A percentile compares a stretch with the other conserved stretches of the same genome.
These are phyloP conservation scores for Bombyx huttoni DNA, from an alignment of 2,888 invertebrate species.

Conservation along the genomic window DNA sequence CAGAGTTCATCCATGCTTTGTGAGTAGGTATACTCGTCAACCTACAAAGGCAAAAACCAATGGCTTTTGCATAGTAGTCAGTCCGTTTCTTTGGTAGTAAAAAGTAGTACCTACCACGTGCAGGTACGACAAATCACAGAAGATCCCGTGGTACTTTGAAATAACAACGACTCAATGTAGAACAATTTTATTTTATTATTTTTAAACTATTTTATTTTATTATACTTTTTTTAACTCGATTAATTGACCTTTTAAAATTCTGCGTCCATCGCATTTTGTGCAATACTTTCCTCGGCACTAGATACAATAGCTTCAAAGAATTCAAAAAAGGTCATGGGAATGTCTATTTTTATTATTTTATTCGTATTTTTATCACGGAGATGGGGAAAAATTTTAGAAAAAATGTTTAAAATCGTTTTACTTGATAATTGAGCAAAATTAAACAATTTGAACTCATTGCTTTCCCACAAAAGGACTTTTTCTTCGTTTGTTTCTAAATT, in stretches of 20 bases:
- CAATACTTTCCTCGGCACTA: slow-evolving; percentile 49
- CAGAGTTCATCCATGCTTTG: no score
- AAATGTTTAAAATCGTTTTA: slow-evolving; percentile 38
- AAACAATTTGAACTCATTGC: slow-evolving; percentile 29
- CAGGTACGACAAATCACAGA: no score
- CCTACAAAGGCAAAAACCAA: no score
- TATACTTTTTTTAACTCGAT: neutral
- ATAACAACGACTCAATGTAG: no score
- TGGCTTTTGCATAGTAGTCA: no score
- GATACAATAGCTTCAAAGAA: slow-evolving; percentile 71
- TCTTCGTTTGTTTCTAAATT: slow-evolving; percentile 9
- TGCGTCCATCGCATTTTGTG: neutral
- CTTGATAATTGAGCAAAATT: slow-evolving; percentile 47
- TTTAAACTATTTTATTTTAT: no score
- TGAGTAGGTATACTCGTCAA: no score
- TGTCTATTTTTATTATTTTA: slow-evolving; percentile 56
- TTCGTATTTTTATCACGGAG: slow-evolving; percentile 25
- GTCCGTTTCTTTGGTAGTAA: no score
- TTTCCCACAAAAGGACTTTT: neutral
- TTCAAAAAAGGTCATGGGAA: slow-evolving; percentile 72
- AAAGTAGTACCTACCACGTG: no score
- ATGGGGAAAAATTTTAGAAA: slow-evolving; percentile 58
- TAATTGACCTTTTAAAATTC: neutral
- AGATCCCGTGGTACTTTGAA: no score
- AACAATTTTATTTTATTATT: no score